Conservation (phyloP, 2,113 vertebrate species). For the Riparia riparia region DNA sequence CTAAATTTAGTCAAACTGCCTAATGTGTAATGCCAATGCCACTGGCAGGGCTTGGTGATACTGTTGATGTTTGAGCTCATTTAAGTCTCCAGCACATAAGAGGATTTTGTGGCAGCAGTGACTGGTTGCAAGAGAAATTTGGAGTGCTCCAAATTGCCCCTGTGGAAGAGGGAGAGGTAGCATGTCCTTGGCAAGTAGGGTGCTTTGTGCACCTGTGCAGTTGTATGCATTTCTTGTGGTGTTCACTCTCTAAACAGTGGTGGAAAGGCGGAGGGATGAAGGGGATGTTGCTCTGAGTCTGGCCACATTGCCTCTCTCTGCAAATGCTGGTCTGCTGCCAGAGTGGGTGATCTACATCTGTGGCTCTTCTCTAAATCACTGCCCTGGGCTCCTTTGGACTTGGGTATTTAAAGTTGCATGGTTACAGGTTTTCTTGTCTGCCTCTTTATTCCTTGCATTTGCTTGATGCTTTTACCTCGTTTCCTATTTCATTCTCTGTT, state of each 20-base stretch:
- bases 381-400: background rate
- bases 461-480: background rate
- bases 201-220: rapidly evolving
- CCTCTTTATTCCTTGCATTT: background rate
- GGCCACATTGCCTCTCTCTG: background rate
- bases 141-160: background rate
- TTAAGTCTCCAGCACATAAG: background rate
- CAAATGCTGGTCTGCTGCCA: background rate
- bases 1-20: too few relatives aligned
- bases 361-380: background rate
- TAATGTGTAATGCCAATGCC: background rate
- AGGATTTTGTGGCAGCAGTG: background rate
- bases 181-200: background rate
- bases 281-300: rapidly evolving
- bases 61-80: background rate
- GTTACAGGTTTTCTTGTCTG: background rate
- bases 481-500: background rate
- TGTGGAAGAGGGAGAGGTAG: background rate
- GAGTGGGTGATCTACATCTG: rapidly evolving
- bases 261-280: background rate
- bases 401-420: background rate
- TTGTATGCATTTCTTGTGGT: background rate
- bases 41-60: background rate
- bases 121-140: background rate
- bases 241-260: background rate